phyloP scores from a whole-genome alignment of 2,888 invertebrate species.

The Habrosyne pyritoides region DNA sequence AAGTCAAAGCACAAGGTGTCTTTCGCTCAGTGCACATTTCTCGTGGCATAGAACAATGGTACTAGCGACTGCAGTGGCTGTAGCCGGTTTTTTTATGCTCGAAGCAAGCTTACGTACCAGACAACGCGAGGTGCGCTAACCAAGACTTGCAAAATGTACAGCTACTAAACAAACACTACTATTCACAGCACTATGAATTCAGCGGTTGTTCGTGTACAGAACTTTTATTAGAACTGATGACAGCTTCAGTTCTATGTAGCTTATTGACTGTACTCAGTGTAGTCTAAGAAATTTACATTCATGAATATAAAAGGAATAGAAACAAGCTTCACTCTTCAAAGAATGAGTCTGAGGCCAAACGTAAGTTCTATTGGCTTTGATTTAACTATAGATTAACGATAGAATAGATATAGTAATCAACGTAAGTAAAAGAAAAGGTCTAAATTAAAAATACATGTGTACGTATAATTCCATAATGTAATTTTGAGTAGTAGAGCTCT shows the following conservation, averaged over 20 bases:
- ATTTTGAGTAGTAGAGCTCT: too few relatives aligned
- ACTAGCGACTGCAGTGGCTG: not conserved
- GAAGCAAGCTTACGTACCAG: not conserved
- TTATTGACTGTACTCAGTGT: too few relatives aligned
- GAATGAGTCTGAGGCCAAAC: too few relatives aligned
- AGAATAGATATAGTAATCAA: too few relatives aligned
- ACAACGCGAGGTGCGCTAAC: not conserved
- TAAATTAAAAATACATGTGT: too few relatives aligned
- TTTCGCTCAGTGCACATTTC: not conserved
- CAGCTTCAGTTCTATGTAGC: too few relatives aligned
- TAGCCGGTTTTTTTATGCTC: not conserved
- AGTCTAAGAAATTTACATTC: constrained; percentile 10
- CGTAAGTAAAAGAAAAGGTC: too few relatives aligned
- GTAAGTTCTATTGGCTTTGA: too few relatives aligned
- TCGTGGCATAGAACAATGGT: not conserved
- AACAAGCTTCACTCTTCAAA: too few relatives aligned
- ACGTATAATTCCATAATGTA: too few relatives aligned
- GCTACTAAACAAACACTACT: not conserved
- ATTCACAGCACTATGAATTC: not conserved
- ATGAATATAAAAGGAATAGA: not conserved
- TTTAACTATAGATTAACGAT: too few relatives aligned
- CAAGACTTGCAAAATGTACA: not conserved
- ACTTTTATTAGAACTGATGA: not conserved
- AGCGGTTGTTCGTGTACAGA: not conserved
- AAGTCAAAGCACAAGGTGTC: not conserved